Conservation (phyloP, 2,888 invertebrate species). For the Anoncus sp. region DNA sequence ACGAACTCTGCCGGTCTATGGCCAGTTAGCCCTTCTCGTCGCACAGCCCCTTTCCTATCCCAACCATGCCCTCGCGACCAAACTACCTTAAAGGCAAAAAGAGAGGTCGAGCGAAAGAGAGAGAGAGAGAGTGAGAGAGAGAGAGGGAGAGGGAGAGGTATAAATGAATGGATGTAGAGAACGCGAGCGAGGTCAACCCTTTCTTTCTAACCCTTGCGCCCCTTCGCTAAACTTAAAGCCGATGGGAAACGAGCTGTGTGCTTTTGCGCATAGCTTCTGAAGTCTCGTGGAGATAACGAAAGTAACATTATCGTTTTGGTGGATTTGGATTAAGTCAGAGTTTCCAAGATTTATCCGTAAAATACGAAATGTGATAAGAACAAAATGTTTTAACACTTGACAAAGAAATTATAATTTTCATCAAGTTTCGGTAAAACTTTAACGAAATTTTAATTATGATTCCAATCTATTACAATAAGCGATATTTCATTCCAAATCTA, state of each 20-base stretch:
- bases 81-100: too few relatives aligned
- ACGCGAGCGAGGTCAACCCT: slow-evolving; percentile 41
- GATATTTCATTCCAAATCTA: too few relatives aligned
- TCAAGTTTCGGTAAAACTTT: neutral
- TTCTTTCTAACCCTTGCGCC: neutral
- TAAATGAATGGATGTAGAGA: slow-evolving; percentile 35
- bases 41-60: too few relatives aligned
- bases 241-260: slow-evolving; percentile 42
- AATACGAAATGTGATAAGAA: too few relatives aligned
- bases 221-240: slow-evolving; percentile 38
- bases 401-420: neutral
- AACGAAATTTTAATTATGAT: slow-evolving; percentile 10
- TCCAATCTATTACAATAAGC: neutral
- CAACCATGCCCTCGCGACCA: too few relatives aligned
- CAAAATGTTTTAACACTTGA: neutral
- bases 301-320: slow-evolving; percentile 37
- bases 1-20: too few relatives aligned
- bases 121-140: neutral
- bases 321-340: too few relatives aligned
- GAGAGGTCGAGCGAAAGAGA: too few relatives aligned
- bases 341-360: too few relatives aligned
- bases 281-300: slow-evolving; percentile 37
- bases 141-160: slow-evolving; percentile 38
- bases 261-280: slow-evolving; percentile 18
- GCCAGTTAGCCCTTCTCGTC: too few relatives aligned